Evolutionary conservation across 2,113 vertebrate species (phyloP).

Genomic region (Lepus timidus): DNA sequence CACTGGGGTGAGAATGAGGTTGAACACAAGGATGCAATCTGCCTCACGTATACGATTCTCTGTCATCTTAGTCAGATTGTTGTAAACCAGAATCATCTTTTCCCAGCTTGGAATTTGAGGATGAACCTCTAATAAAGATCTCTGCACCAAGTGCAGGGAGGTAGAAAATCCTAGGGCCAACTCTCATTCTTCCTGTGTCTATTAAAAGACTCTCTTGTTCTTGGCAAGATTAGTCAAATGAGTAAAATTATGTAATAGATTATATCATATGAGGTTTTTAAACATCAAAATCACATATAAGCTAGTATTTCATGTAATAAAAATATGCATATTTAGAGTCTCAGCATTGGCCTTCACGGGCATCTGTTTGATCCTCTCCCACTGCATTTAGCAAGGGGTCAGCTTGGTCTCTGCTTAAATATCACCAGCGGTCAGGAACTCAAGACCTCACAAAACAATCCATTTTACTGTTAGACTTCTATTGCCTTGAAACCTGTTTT

Average conservation of each 20-base stretch:
- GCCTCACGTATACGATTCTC: not conserved
- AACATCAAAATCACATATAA: not conserved
- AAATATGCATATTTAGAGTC: not conserved
- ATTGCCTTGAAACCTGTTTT: not conserved
- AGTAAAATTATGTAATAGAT: not conserved
- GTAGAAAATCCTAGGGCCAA: not conserved
- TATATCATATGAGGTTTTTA: not conserved
- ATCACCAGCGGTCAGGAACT: not conserved
- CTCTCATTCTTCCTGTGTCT: not conserved
- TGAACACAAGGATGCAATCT: not conserved
- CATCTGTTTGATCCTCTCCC: not conserved
- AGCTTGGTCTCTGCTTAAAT: not conserved
- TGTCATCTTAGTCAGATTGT: not conserved
- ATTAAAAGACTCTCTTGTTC: not conserved
- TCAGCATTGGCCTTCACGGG: not conserved
- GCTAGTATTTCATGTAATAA: not conserved
- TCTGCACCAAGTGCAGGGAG: not conserved
- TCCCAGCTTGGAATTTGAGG: not conserved
- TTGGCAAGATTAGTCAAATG: not conserved
- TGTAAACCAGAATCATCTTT: not conserved
- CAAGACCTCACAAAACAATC: not conserved
- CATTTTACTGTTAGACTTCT: not conserved
- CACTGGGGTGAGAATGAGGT: not conserved
- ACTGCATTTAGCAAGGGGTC: not conserved
- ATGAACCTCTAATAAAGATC: not conserved